Evolutionary conservation across 2,888 invertebrate species (phyloP).

Genomic region (Penaeus monodon): DNA sequence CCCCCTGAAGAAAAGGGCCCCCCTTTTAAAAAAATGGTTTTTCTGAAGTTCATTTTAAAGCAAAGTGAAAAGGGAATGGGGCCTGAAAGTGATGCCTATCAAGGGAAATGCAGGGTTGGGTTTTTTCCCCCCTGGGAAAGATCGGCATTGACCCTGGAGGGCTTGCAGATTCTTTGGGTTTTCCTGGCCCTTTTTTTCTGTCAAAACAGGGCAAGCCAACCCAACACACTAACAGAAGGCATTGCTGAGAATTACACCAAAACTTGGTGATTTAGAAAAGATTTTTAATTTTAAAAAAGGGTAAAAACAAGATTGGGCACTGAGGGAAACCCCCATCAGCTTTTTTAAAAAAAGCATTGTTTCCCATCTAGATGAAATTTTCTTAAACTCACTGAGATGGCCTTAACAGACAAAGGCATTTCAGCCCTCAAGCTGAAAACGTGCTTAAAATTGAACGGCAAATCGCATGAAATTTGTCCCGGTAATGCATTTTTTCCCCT

Average conservation of each 20-base stretch:
- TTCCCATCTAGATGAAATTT: conserved; percentile 42
- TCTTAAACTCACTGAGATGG: conserved; percentile 46
- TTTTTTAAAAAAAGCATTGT: conserved; percentile 34
- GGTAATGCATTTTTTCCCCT: conserved; percentile 48
- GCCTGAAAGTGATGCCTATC: conserved; percentile 32
- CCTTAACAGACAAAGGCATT: conserved; percentile 52
- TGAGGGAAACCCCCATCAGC: conserved; percentile 43
- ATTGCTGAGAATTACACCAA: conserved; percentile 59
- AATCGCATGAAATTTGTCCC: conserved; percentile 44
- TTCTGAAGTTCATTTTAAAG: conserved; percentile 39
- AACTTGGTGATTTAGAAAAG: conserved; percentile 57
- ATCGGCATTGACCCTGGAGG: conserved; percentile 34
- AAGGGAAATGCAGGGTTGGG: conserved; percentile 56
- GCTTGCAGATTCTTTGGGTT: conserved; percentile 50
- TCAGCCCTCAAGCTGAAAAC: conserved; percentile 31
- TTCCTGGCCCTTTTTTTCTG: conserved; percentile 46
- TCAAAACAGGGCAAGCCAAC: conserved; percentile 49
- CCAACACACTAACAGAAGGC: conserved; percentile 41
- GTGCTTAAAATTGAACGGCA: conserved; percentile 44
- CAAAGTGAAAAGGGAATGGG: conserved; percentile 43
- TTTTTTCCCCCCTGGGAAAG: conserved; percentile 46
- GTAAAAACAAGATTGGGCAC: conserved; percentile 48
- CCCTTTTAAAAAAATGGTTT: conserved; percentile 48
- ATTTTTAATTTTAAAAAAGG: no score
- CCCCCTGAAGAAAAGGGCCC: conserved; percentile 33